Percentiles rank a stretch among this genome's conserved stretches.
Evolutionary conservation across 2,113 vertebrate genomes (phyloP).

Genomic region (Jaculus jaculus): DNA sequence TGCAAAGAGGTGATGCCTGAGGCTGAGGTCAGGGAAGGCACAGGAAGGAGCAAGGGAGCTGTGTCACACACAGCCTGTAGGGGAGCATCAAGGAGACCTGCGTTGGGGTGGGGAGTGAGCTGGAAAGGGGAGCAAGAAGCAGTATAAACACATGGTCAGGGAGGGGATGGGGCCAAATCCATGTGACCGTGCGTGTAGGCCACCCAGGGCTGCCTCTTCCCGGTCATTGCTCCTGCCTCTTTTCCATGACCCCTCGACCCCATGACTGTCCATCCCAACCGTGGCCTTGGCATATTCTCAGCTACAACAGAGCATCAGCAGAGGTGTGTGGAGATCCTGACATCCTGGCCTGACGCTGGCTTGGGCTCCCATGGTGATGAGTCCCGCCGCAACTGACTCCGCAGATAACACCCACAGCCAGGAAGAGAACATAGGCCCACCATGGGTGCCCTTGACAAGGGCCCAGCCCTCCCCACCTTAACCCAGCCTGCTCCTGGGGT

Average conservation of each 20-base stretch:
- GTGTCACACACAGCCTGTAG: background rate
- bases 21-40: background rate
- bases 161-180: background rate
- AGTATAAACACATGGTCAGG: background rate
- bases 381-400: background rate
- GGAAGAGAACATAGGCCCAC: background rate
- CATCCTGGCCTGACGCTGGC: background rate
- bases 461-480: accelerated
- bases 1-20: background rate
- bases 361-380: background rate
- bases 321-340: background rate
- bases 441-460: background rate
- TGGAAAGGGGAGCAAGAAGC: background rate
- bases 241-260: background rate
- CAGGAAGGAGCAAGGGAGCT: background rate
- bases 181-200: no score
- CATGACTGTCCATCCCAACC: background rate
- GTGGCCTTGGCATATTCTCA: background rate
- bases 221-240: background rate
- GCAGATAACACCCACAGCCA: background rate
- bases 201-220: background rate
- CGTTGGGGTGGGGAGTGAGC: background rate
- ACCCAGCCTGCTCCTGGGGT: background rate
- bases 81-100: background rate
- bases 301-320: background rate